These are phyloP conservation scores for Amblyteles armatorius DNA, from an alignment of 2,888 invertebrate species.

Conservation along the genomic window DNA sequence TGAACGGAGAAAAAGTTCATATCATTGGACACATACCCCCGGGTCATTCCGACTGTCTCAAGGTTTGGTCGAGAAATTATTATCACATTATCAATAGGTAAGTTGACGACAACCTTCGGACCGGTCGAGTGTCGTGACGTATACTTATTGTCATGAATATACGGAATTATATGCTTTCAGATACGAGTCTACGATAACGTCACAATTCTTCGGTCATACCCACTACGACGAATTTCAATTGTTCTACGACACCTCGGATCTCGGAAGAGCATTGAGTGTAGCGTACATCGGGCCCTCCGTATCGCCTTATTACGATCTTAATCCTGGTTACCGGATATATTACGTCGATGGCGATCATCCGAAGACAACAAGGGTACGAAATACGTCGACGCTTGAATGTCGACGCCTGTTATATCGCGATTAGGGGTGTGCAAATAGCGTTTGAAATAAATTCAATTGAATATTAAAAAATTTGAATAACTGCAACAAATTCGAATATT, in stretches of 20 bases:
- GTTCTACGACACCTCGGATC: slow-evolving; percentile 94
- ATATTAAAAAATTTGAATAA: too few species aligned
- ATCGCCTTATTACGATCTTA: slow-evolving; percentile 96
- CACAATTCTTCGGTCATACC: slow-evolving; percentile 97
- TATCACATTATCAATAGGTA: slow-evolving; percentile 93
- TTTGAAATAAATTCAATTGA: too few species aligned
- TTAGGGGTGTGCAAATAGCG: too few species aligned
- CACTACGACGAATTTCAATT: slow-evolving; percentile 97
- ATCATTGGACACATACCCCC: slow-evolving; percentile 99
- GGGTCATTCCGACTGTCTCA: slow-evolving; percentile 96
- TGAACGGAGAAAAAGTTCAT: slow-evolving; percentile 97
- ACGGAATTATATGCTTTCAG: slow-evolving; percentile 74
- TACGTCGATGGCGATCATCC: slow-evolving; percentile 97
- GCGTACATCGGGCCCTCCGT: slow-evolving; percentile 98
- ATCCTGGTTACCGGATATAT: slow-evolving; percentile 98
- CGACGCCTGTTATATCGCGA: too few species aligned
- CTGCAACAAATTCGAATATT: too few species aligned
- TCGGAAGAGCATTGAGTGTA: slow-evolving; percentile 93
- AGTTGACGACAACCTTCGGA: slow-evolving; percentile 33
- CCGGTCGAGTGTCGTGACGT: too few species aligned
- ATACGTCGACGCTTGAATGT: background rate
- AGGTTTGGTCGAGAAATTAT: slow-evolving; percentile 98
- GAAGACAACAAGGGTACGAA: slow-evolving; percentile 91
- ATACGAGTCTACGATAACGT: slow-evolving; percentile 95
- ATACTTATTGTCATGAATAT: too few species aligned